Evolutionary conservation across 2,113 vertebrate genomes (phyloP), one percentile per base, ranked within the genome.

Genomic region (Chauna torquata): DNA sequence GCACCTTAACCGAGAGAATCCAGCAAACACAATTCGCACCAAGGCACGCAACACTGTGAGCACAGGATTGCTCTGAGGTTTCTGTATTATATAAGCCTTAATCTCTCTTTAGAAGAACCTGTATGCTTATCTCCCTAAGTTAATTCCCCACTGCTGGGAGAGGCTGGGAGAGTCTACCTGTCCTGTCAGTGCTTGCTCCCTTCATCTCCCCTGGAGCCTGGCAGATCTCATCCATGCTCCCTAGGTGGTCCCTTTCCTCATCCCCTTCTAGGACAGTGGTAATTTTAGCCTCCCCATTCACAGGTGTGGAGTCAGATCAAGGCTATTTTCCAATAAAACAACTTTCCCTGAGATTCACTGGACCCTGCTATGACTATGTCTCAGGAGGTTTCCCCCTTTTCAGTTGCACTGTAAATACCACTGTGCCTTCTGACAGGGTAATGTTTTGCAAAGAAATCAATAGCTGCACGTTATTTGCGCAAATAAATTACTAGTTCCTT

Each of bases 181-280:
- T 88, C 72, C 49, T 86, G 72, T 18, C 54, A 4, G 0, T 47
- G 30, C 49, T 79, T 86, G 61, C 32, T 77, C 17, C 66, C 18
- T 49, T 34, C n/a, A 20, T 58, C 12, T 42, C 3, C 12, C 4
- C 5, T 1, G 0, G 10, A 64, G 42, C 18, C 49, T 65, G 44
- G 57, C 45, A 75, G 59, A n/a, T 76, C 32, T 47, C 70, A 76
- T 9, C 30, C 25, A 32, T 47, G 34, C n/a, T 94, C 15, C 34
- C 40, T 38, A 34, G 65, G 75, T 71, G 61, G 42, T 93, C 44
- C 32, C 15, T 7, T 23, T 61, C 12, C 62, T 34, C 14, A 28
- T 20, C 9, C 11, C 47, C 25, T 45, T 58, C 61, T 86, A 36
- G 58, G 7, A 61, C 0, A 1, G 30, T 23, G 68, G 19, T 36